These are phyloP conservation scores for Drosophila insularis DNA, from an alignment of 1,140 invertebrate species.

Conservation along the genomic window DNA sequence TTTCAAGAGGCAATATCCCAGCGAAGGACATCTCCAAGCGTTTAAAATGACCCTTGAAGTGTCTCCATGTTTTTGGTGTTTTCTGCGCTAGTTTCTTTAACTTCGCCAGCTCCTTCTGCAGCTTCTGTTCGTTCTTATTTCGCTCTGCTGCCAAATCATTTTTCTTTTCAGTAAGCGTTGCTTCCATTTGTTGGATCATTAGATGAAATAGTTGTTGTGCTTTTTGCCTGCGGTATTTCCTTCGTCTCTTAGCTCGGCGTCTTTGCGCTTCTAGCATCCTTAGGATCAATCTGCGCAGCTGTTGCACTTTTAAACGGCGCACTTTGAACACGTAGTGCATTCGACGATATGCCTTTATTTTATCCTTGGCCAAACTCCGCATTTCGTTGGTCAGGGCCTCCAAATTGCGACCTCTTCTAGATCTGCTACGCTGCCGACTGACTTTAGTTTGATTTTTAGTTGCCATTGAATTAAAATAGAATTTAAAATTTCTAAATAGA, in stretches of 20 bases:
- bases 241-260: background rate
- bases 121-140: background rate
- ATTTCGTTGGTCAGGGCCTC: background rate
- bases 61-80: background rate
- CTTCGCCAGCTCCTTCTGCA: background rate
- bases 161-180: background rate
- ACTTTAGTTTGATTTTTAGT: background rate
- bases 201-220: background rate
- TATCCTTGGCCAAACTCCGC: background rate
- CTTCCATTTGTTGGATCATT: background rate
- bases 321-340: background rate
- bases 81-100: background rate
- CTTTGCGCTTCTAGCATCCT: background rate
- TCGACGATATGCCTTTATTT: background rate
- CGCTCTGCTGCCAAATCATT: background rate
- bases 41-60: background rate
- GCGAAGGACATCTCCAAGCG: conserved; percentile 1
- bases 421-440: background rate
- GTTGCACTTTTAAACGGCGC: background rate
- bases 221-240: background rate
- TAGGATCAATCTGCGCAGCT: background rate
- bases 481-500: too few species aligned
- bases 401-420: background rate
- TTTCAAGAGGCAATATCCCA: conserved; percentile 5
- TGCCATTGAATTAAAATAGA: background rate